Conservation (phyloP, 2,113 vertebrate genomes). For the Myxocyprinus asiaticus region DNA sequence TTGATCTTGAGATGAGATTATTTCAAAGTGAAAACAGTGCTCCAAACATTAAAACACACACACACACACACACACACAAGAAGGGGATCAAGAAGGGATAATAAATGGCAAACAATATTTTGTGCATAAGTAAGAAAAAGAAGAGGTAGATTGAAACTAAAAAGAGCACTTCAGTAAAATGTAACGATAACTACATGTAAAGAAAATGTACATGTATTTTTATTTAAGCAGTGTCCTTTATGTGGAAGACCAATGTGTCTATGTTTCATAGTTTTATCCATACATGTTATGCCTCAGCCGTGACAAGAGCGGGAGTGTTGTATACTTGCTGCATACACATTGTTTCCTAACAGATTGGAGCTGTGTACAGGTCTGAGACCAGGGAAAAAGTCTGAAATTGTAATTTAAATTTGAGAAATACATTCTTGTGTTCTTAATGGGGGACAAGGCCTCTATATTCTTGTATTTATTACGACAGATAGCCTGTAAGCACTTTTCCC, state of each 20-base stretch:
- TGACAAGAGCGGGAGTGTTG: conserved; percentile 66
- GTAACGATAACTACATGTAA: conserved; percentile 50
- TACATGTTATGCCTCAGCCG: conserved; percentile 54
- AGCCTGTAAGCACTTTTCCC: conserved; percentile 97
- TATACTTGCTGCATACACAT: conserved; percentile 44
- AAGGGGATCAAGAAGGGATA: background rate
- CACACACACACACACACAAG: background rate
- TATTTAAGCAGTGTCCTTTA: conserved; percentile 65
- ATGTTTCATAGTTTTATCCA: conserved; percentile 15
- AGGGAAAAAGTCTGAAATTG: conserved; percentile 80
- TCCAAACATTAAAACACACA: no score
- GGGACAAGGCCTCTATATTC: conserved; percentile 78
- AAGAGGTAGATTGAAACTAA: background rate
- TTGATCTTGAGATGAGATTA: no score
- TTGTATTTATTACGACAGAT: conserved; percentile 97
- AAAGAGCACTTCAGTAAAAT: conserved; percentile 42
- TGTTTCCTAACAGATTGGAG: conserved; percentile 47
- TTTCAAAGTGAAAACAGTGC: no score
- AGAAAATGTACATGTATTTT: conserved; percentile 45
- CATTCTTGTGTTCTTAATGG: conserved; percentile 74
- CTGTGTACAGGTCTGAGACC: conserved; percentile 49
- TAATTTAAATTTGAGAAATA: conserved; percentile 83
- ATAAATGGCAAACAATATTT: conserved; percentile 6
- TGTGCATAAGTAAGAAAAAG: background rate
- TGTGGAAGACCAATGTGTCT: conserved; percentile 44